Evolutionary conservation across 2,888 invertebrate species (phyloP), one percentile per base, ranked within the genome.

Genomic region (Cataglyphis albicans): DNA sequence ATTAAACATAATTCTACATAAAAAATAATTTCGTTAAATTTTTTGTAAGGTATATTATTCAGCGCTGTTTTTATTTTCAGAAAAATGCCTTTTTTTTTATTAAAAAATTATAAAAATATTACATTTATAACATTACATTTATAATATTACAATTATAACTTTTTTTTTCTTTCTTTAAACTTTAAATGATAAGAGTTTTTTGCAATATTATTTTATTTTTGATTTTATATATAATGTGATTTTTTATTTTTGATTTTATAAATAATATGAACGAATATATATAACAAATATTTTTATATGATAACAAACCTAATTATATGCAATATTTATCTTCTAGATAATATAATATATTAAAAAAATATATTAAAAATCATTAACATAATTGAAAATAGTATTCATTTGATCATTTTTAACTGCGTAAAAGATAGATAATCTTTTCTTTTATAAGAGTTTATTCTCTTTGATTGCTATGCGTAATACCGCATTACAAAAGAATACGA

Each of bases 401-500:
- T 35, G 6, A 4, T 3, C n/a, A 74, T 9, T 63, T 74, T 74
- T 32, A 74, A 0, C 5, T 32, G 15, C 3, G 29, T 9, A 2
- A 57, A 15, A 7, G 15, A 21, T 9, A 61, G 35, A 32, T 18
- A 57, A 38, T 44, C 59, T 59, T 70, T 61, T 21, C 15, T 78
- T 80, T 80, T 18, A 44, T 44, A 68, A 48, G 7, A 52, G 7
- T 59, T 59, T 12, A 5, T 21, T 59, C 44, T 9, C 44, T 78
- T 44, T 32, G 32, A 78, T 68, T 67, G 44, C 29, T 15, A 15
- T 67, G 41, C 7, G 41, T 32, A 80, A 52, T 70, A 44, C 15
- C 32, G 35, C n/a, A 15, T 80, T 70, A 59, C 32, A 32, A 59
- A 52, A 78, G 44, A 48, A 44, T 21, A 78, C 25, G 44, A 57